Evolutionary conservation across 2,888 invertebrate genomes (phyloP), one percentile per base, ranked within the genome.

Genomic region (Hymenopus coronatus): DNA sequence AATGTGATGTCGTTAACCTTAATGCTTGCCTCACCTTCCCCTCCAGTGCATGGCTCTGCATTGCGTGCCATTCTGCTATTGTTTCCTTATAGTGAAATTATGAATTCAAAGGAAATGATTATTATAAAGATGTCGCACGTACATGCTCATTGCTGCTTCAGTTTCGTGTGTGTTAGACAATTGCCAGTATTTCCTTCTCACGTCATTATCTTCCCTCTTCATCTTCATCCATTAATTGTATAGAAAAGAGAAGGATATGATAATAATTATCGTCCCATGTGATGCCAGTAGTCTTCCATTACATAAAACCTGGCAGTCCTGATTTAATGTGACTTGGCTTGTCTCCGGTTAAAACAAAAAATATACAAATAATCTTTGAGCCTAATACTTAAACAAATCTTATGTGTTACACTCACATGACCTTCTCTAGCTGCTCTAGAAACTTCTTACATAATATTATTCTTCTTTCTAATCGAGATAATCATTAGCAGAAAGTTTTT

Each of bases 51-150:
- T 9, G 84, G 15, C 20, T 30, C 84, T 84, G 28, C 40, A 14
- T 46, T 85, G 85, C 85, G 85, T 85, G 85, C 85, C 28, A 27
- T 54, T 46, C n/a, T n/a, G 27, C 87, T 87, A 87, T 87, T 87
- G 87, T 87, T 82, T 87, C 30, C 33, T 82, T 87, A 87, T 82
- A 82, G 40, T 33, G 81, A 82, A 87, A 87, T 87, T 87, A 81
- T 30, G 82, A 86, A 86, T 86, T 54, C 81, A 15, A 87, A 82
- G 87, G 87, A 87, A 87, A 82, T 87, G 28, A 82, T 87, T 87
- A 87, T 87, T 87, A 87, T 82, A 87, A 87, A 87, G 87, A 33
- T 87, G 87, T 87, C 87, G 40, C 87, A 87, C 87, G 82, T 87
- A 82, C 87, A 85, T 46, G 46, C 30, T 28, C 28, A 9, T 85